Percentiles rank a stretch among this genome's conserved stretches.
These are phyloP conservation scores for Drosophila bocqueti DNA, from an alignment of 1,140 invertebrate genomes.

Conservation along the genomic window DNA sequence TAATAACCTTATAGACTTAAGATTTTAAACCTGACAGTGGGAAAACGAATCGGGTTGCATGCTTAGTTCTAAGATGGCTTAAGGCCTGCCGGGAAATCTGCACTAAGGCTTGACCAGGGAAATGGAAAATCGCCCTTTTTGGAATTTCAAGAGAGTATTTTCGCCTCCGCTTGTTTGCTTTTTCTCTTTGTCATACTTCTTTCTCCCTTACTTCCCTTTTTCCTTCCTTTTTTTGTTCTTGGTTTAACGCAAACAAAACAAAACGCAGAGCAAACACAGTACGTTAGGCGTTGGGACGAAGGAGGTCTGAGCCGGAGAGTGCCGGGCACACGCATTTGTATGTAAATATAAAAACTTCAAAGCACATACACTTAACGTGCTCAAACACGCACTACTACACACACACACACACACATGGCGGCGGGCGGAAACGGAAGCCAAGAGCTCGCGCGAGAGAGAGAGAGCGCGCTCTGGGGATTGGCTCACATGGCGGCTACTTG, in stretches of 20 bases:
- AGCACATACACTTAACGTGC: slow-evolving; percentile 76
- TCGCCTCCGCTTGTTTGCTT: slow-evolving; percentile 5
- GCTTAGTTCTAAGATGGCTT: not conserved
- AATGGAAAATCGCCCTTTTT: not conserved
- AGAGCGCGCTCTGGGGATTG: not conserved
- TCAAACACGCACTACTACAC: slow-evolving; percentile 62
- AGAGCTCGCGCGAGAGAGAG: not conserved
- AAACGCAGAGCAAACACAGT: slow-evolving; percentile 73
- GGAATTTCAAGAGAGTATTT: slow-evolving; percentile 8
- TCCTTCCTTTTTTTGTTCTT: slow-evolving; percentile 26
- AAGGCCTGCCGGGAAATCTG: not conserved
- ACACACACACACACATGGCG: not conserved
- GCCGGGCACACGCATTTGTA: slow-evolving; percentile 54
- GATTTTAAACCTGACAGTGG: not conserved
- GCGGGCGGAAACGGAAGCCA: slow-evolving; percentile 2
- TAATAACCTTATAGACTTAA: not conserved
- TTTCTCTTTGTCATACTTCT: not conserved
- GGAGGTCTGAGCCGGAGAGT: not conserved
- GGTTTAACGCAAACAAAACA: slow-evolving; percentile 72
- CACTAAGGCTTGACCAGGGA: not conserved
- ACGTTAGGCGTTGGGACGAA: slow-evolving; percentile 2
- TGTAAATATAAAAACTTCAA: slow-evolving; percentile 79
- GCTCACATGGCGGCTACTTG: slow-evolving; percentile 67
- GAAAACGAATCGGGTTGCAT: not conserved
- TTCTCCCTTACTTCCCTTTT: not conserved